These are phyloP conservation scores for Lipotes vexillifer DNA, from an alignment of 2,113 vertebrate species.

Conservation along the genomic window DNA sequence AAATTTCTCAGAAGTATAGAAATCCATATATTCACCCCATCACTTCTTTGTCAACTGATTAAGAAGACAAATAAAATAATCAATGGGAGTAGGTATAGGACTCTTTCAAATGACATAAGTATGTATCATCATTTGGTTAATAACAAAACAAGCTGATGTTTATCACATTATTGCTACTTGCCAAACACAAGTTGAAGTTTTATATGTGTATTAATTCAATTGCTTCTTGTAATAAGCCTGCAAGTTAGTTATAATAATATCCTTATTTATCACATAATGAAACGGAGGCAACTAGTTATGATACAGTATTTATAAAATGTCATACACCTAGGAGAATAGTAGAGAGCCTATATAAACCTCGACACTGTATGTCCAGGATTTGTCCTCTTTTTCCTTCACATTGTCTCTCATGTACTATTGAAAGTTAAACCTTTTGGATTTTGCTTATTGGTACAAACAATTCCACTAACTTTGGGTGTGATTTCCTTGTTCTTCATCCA, in stretches of 20 bases:
- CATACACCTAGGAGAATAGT: background rate
- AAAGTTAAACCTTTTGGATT: background rate
- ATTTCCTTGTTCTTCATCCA: background rate
- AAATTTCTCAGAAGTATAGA: background rate
- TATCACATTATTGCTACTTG: background rate
- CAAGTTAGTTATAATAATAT: background rate
- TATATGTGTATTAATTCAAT: background rate
- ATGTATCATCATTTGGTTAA: background rate
- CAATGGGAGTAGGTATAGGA: background rate
- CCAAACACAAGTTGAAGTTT: background rate
- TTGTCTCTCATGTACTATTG: background rate
- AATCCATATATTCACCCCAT: background rate
- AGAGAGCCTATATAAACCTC: background rate
- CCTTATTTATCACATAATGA: background rate
- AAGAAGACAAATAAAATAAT: background rate
- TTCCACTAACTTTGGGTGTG: background rate
- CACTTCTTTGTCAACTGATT: background rate
- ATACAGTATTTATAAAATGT: background rate
- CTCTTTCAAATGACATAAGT: background rate
- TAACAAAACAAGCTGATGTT: background rate
- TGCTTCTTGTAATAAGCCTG: background rate
- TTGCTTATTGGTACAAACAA: background rate
- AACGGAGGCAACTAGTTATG: background rate
- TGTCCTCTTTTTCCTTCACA: background rate
- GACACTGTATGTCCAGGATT: background rate